phyloP scores from a whole-genome alignment of 2,797 vertebrate species.

The Danio kyathit region DNA sequence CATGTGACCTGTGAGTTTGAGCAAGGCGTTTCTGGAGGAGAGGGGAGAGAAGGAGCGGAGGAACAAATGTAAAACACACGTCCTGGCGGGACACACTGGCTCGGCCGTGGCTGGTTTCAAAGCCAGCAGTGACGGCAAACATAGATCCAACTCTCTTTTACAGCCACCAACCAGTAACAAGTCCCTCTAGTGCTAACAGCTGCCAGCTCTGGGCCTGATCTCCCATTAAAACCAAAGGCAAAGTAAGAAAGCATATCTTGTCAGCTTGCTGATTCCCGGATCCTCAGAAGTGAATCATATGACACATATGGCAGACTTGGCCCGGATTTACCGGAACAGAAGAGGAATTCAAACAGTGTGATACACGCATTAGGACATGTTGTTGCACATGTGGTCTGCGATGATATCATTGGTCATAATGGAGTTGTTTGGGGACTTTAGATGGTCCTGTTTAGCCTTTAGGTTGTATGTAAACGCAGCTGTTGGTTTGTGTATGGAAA shows the following conservation, averaged over 20 bases:
- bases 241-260: neutral
- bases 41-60: conserved; percentile 25
- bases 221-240: conserved; percentile 34
- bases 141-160: conserved; percentile 32
- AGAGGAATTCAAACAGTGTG: conserved; percentile 13
- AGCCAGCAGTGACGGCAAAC: conserved; percentile 48
- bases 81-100: conserved; percentile 56
- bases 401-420: neutral
- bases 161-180: conserved; percentile 40
- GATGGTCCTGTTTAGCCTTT: neutral
- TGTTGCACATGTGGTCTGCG: conserved; percentile 28
- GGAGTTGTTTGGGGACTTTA: neutral
- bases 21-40: conserved; percentile 36
- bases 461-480: neutral
- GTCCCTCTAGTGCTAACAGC: neutral
- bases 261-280: neutral
- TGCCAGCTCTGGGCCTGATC: neutral
- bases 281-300: conserved; percentile 30
- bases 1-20: conserved; percentile 21
- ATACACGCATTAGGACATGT: conserved; percentile 35
- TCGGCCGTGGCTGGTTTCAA: conserved; percentile 43
- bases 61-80: conserved; percentile 64
- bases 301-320: conserved; percentile 45
- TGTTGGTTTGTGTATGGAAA: conserved; percentile 33
- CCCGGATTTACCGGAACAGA: conserved; percentile 2